Evolutionary conservation across 2,888 invertebrate genomes (phyloP), one percentile per base, ranked within the genome.

Genomic region (Chaitophorus viminalis): DNA sequence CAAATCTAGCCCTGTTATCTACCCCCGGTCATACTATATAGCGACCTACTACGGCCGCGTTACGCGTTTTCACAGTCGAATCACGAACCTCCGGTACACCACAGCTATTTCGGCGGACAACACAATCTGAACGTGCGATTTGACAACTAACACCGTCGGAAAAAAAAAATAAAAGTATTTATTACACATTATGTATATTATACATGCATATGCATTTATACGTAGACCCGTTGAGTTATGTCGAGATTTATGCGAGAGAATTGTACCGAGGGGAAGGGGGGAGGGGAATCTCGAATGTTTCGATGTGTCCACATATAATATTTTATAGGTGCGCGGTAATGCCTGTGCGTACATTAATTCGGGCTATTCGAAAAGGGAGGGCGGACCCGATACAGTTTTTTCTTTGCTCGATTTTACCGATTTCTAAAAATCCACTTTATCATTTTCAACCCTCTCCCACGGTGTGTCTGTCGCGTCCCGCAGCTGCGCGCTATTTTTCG

Each of bases 361-460:
- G 33, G 33, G n/a, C 72, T 5, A 52, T 31, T 46, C 4, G 52
- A 60, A 36, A 31, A 31, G 31, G 25, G 3, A 25, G 31, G 68
- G 68, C 82, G 65, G 39, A 29, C 1, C 68, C 68, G 70, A 82
- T 52, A 72, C 70, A 72, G 29, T 74, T 82, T 68, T 81, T 39
- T 17, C 25, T 3, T 70, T 33, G n/a, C 36, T 82, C 54, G 18
- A 54, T 36, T 78, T 52, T 70, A n/a, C 54, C 78, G 21, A 76
- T 54, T 72, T 54, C 86, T 14, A 70, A 85, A 85, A 86, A 86
- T 86, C 86, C 86, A 86, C 86, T 86, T 86, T 86, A 86, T 86
- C 86, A 78, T 86, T 70, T 68, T 70, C 86, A 86, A 86, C 86
- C 86, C 86, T 78, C 86, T 86, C 86, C 14, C 86, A 86, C 86